Base-by-base conservation (phyloP, 2,113 vertebrate genomes). In the Nycticorax nycticorax region DNA sequence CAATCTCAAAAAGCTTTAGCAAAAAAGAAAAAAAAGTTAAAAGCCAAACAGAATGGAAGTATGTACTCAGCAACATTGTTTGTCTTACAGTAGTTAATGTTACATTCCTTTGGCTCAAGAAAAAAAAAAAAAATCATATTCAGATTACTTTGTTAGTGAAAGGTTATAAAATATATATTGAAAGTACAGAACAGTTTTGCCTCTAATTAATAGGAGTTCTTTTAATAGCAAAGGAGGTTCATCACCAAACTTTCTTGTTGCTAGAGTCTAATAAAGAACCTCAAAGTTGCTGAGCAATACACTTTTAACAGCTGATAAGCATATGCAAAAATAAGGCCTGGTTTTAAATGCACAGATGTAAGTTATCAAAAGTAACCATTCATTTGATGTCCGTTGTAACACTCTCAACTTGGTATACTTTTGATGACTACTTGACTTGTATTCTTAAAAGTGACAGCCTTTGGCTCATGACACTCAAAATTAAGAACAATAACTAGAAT, bases 281-380 rank as follows among this genome's bases (percentile, higher is more conserved):
- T 43, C 77, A 68, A 85, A 91, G 3, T 8, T 92, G 85, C 83
- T 82, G 66, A 93, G 77, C 35, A 64, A 89, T 53, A 60, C 33
- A 56, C 83, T 93, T 94, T 66, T 48, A 81, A 82, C 45, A 76
- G 43, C 39, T 18, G 82, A 87, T 78, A 73, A 97, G 83, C 76
- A 89, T 13, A 60, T 85, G 68, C 43, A 91, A 78, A 69, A 45
- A 14, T 47, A 86, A 68, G 64, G 78, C 37, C 60, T 75, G 64
- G 30, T 77, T 94, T 95, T 60, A 91, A 91, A 93, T 1, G 35
- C 39, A 47, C 68, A 92, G 66, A 79, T 76, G 45, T 85, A 82
- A 91, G 41, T 76, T 96, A 91, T 88, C 84, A 79, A 76, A 97
- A 82, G n/a, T 66, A 85, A 92, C 68, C 63, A 62, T 50, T 79